Percentiles rank a stretch among this genome's conserved stretches.
phyloP scores from a whole-genome alignment of 2,888 invertebrate species.

The Xestia rhomboidea region DNA sequence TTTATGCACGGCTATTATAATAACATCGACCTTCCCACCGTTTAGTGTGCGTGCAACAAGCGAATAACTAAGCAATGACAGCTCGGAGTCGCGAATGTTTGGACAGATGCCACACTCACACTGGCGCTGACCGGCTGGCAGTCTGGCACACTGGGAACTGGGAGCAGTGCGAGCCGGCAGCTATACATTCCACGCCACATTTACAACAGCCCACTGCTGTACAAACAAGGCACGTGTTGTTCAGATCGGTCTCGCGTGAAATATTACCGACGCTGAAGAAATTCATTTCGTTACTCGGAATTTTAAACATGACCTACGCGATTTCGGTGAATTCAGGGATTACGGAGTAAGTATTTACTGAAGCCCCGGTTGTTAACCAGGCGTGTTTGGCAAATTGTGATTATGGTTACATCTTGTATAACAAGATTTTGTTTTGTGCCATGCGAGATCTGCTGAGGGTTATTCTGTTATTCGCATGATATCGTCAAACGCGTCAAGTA shows the following conservation, averaged over 20 bases:
- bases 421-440: slow-evolving; percentile 3
- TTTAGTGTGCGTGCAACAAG: slow-evolving; percentile 72
- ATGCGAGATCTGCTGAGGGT: not conserved
- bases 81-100: slow-evolving; percentile 74
- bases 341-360: slow-evolving; percentile 33
- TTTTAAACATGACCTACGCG: slow-evolving; percentile 55
- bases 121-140: slow-evolving; percentile 40
- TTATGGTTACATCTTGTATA: slow-evolving; percentile 19
- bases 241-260: slow-evolving; percentile 79
- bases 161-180: slow-evolving; percentile 47
- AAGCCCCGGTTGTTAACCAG: slow-evolving; percentile 18
- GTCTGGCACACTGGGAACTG: slow-evolving; percentile 52
- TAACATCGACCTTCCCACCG: slow-evolving; percentile 66
- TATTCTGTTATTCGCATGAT: slow-evolving; percentile 9
- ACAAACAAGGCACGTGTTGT: slow-evolving; percentile 83
- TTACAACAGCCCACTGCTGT: slow-evolving; percentile 77
- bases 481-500: slow-evolving; percentile 2
- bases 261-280: slow-evolving; percentile 73
- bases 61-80: slow-evolving; percentile 77
- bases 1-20: slow-evolving; percentile 62
- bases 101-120: slow-evolving; percentile 78
- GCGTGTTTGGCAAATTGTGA: slow-evolving; percentile 11
- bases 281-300: slow-evolving; percentile 75
- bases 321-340: slow-evolving; percentile 52
- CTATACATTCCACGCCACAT: slow-evolving; percentile 77